phyloP scores from a whole-genome alignment of 2,888 invertebrate species.

The Allolobophora icterica region DNA sequence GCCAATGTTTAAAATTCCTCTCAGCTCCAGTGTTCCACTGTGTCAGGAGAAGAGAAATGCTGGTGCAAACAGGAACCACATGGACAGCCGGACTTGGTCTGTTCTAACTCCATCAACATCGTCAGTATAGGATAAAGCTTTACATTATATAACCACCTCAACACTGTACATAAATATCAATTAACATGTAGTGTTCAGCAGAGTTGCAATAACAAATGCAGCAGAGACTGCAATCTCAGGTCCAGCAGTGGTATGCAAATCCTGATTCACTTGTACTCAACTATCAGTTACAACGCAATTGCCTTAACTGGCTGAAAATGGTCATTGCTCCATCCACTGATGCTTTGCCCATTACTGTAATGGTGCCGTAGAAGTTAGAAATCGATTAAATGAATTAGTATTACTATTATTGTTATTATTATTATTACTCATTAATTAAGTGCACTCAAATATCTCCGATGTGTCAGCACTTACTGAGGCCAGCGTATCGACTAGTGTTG shows the following conservation, averaged over 20 bases:
- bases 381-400: too few relatives aligned
- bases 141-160: neutral
- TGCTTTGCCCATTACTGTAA: too few relatives aligned
- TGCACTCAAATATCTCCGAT: too few relatives aligned
- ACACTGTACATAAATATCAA: conserved; percentile 17
- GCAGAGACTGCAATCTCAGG: too few relatives aligned
- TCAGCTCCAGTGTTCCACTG: neutral
- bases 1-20: conserved; percentile 9
- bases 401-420: too few relatives aligned
- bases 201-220: neutral
- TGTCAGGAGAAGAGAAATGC: neutral
- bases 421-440: too few relatives aligned
- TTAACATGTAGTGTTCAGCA: neutral
- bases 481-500: too few relatives aligned
- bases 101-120: neutral
- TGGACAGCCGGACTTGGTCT: neutral
- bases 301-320: too few relatives aligned
- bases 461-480: too few relatives aligned
- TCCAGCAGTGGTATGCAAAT: neutral
- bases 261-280: neutral
- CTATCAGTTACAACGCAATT: too few relatives aligned
- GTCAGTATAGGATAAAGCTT: neutral
- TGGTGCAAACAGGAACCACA: conserved; percentile 8
- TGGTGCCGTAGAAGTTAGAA: too few relatives aligned
- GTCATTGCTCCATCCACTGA: too few relatives aligned